Percentiles rank a stretch among this genome's conserved stretches.
Evolutionary conservation across 2,797 vertebrate species (phyloP).

Genomic region (Eptatretus atami): DNA sequence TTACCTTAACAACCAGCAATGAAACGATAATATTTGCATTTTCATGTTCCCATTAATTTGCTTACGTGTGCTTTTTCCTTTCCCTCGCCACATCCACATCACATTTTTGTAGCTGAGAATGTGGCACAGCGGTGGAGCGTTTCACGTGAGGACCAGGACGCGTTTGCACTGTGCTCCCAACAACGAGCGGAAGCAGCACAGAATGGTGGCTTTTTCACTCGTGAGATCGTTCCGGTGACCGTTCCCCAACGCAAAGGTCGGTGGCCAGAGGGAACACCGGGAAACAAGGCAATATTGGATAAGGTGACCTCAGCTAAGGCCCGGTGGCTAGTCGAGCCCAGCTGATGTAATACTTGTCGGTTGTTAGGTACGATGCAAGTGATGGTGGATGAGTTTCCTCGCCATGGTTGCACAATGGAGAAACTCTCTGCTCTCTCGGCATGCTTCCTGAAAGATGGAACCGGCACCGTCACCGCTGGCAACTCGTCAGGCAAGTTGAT

Average conservation of each 20-base stretch:
- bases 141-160: conserved; percentile 47
- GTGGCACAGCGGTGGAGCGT: conserved; percentile 57
- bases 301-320: not conserved
- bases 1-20: too few species aligned
- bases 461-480: conserved; percentile 56
- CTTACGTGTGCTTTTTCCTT: not conserved
- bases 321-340: not conserved
- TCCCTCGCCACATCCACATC: conserved; percentile 6
- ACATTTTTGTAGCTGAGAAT: conserved; percentile 39
- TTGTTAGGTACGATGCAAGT: conserved; percentile 35
- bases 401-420: conserved; percentile 40
- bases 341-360: too few species aligned
- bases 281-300: too few species aligned
- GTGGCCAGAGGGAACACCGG: too few species aligned
- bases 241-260: conserved; percentile 55
- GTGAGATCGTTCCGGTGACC: conserved; percentile 49
- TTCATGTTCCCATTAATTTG: too few species aligned
- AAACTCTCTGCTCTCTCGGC: conserved; percentile 43
- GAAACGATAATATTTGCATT: too few species aligned
- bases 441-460: conserved; percentile 40
- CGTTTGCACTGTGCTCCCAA: conserved; percentile 38
- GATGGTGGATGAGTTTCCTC: conserved; percentile 52
- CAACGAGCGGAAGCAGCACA: conserved; percentile 46
- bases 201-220: conserved; percentile 49
- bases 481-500: conserved; percentile 48